A percentile compares a stretch with the other conserved stretches of the same genome.
Evolutionary conservation across 1,140 invertebrate genomes (phyloP).

Genomic region (Caenorhabditis latens): DNA sequence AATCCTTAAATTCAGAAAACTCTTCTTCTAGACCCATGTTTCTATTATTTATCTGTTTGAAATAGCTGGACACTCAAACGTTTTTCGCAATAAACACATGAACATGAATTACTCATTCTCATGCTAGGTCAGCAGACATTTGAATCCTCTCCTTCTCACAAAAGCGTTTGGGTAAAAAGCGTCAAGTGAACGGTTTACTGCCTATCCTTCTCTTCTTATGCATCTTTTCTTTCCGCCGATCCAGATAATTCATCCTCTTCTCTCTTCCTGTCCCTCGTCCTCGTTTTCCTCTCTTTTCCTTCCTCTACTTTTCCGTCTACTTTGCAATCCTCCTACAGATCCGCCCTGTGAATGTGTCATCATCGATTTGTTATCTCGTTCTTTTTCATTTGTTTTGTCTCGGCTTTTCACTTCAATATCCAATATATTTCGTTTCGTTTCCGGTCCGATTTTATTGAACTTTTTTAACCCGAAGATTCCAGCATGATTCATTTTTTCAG

Average conservation of each 20-base stretch:
- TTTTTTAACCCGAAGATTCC: no score
- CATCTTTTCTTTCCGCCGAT: background rate
- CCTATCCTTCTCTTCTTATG: background rate
- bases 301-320: background rate
- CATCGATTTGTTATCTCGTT: conserved; percentile 38
- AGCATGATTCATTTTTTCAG: no score
- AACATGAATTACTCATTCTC: no score
- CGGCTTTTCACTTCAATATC: background rate
- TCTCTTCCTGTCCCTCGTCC: background rate
- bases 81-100: no score
- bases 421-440: background rate
- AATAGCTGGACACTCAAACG: no score
- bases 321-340: background rate
- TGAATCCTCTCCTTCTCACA: no score
- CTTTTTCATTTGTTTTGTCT: background rate
- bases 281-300: background rate
- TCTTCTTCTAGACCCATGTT: no score
- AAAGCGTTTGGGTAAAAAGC: background rate
- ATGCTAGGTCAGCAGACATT: no score
- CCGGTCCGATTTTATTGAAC: no score
- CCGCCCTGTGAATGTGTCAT: background rate
- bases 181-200: background rate
- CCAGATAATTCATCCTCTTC: background rate
- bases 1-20: no score
- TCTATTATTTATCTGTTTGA: no score